Percentiles rank a stretch among this genome's conserved stretches.
These are phyloP conservation scores for Scrobipalpa atriplicella DNA, from an alignment of 2,888 invertebrate genomes.

Conservation along the genomic window DNA sequence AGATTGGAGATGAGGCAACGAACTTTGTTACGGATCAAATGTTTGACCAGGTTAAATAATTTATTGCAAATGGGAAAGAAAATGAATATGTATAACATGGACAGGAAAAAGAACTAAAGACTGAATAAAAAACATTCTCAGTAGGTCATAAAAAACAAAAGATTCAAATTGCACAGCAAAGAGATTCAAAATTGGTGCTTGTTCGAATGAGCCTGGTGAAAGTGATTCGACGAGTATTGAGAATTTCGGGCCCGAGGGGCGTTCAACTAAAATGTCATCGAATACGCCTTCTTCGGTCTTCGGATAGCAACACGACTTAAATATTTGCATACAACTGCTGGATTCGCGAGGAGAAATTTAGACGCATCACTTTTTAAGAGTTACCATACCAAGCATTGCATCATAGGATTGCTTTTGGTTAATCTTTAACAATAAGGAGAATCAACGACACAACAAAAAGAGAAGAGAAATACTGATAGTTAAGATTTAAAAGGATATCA, in stretches of 20 bases:
- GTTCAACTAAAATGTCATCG: conserved; percentile 53
- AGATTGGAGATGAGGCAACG: conserved; percentile 44
- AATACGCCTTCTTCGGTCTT: conserved; percentile 52
- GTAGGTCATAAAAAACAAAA: background rate
- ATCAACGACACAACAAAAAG: background rate
- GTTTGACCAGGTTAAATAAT: background rate
- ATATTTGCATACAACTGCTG: conserved; percentile 64
- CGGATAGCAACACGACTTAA: background rate
- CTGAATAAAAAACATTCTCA: background rate
- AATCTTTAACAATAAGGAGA: background rate
- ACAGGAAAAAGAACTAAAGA: background rate
- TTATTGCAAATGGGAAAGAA: background rate
- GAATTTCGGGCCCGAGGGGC: conserved; percentile 44
- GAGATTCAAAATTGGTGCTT: conserved; percentile 18
- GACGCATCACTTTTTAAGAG: conserved; percentile 50
- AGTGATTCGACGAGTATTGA: conserved; percentile 42
- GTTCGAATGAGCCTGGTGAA: conserved; percentile 38
- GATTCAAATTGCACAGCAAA: background rate
- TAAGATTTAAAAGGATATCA: background rate
- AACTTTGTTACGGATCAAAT: conserved; percentile 26
- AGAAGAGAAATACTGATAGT: background rate
- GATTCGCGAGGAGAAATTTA: conserved; percentile 60
- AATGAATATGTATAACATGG: no score
- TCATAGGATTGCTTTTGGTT: no score
- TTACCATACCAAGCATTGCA: conserved; percentile 38